These are phyloP conservation scores for Eubucco bourcierii DNA, from an alignment of 2,113 vertebrate genomes.

Conservation along the genomic window DNA sequence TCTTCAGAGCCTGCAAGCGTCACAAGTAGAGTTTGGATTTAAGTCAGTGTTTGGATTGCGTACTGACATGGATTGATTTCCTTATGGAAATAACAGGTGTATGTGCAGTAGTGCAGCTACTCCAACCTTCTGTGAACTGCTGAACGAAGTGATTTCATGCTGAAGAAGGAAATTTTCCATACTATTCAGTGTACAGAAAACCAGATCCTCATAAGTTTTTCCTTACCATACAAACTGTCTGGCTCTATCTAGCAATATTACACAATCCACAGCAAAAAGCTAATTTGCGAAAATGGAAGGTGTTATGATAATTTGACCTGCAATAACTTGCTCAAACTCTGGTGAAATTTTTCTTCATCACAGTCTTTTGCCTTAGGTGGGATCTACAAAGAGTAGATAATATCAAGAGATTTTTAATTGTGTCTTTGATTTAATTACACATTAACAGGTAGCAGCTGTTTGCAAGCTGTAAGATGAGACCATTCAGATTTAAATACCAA, in stretches of 20 bases:
- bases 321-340: background rate
- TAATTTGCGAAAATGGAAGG: background rate
- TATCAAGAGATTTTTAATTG: background rate
- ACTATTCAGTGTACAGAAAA: background rate
- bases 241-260: background rate
- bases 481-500: background rate
- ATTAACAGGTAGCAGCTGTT: conserved; percentile 5
- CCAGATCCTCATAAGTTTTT: background rate
- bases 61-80: background rate
- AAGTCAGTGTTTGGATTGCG: background rate
- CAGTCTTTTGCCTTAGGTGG: background rate
- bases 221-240: background rate
- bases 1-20: background rate
- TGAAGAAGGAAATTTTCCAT: background rate
- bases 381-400: conserved; percentile 16
- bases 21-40: background rate
- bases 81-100: background rate
- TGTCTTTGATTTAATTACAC: conserved; percentile 8
- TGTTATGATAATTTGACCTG: background rate
- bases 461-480: background rate
- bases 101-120: background rate
- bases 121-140: background rate
- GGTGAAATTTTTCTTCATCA: background rate
- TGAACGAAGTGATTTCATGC: background rate
- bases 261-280: background rate